A percentile compares a stretch with the other conserved stretches of the same genome.
phyloP scores from a whole-genome alignment of 1,140 invertebrate genomes.

The Brachionus rotundiformis region DNA sequence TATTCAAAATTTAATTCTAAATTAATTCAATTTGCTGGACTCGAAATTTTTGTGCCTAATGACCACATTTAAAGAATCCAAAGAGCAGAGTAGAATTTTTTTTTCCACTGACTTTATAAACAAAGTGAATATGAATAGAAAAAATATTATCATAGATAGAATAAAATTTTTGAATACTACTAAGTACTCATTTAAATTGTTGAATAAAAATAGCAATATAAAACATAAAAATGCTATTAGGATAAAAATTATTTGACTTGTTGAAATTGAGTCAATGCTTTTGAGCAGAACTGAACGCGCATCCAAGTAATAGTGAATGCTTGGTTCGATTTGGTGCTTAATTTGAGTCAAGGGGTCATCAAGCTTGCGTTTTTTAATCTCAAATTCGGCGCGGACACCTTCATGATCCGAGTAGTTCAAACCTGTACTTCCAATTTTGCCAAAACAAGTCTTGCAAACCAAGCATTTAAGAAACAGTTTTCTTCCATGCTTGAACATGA shows the following conservation, averaged over 20 bases:
- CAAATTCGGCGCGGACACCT: slow-evolving; percentile 32
- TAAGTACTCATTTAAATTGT: slow-evolving; percentile 33
- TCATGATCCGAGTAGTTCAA: slow-evolving; percentile 47
- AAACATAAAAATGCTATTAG: slow-evolving; percentile 29
- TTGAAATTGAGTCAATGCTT: slow-evolving; percentile 13
- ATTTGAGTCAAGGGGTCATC: background rate
- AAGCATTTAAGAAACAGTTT: background rate
- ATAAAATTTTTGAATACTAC: slow-evolving; percentile 35
- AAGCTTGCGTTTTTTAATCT: background rate
- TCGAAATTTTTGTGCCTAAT: slow-evolving; percentile 5
- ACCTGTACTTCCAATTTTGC: slow-evolving; percentile 28
- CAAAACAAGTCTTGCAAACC: background rate
- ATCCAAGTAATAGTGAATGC: slow-evolving; percentile 1
- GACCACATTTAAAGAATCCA: background rate
- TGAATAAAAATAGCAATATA: slow-evolving; percentile 48
- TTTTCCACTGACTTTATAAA: slow-evolving; percentile 39
- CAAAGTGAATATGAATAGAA: slow-evolving; percentile 17
- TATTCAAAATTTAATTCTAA: background rate
- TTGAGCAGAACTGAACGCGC: background rate
- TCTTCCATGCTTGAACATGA: background rate
- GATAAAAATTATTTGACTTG: slow-evolving; percentile 7
- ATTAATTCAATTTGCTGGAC: background rate
- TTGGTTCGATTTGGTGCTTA: background rate
- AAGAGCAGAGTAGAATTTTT: background rate
- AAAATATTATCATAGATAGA: slow-evolving; percentile 21